Evolutionary conservation across 2,797 vertebrate species (phyloP).

Genomic region (Ceyx erithaca): DNA sequence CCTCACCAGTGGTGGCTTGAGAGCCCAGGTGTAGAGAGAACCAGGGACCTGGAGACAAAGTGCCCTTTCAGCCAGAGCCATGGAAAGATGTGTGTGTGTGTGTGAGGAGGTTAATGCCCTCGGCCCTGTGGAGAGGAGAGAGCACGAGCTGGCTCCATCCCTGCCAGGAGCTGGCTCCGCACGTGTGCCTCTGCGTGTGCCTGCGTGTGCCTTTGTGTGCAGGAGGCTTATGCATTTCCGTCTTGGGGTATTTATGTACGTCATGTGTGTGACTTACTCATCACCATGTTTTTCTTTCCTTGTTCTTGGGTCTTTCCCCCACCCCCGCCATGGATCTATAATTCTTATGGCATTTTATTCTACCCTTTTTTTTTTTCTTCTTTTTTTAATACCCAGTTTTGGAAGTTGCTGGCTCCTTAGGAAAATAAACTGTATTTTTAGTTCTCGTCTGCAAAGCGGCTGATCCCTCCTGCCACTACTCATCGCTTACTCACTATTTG

Average conservation of each 20-base stretch:
- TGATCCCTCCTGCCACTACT: constrained; percentile 45
- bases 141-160: neutral
- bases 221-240: constrained; percentile 70
- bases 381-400: constrained; percentile 37
- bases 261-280: constrained; percentile 73
- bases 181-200: constrained; percentile 22
- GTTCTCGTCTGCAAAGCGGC: constrained; percentile 56
- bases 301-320: constrained; percentile 66
- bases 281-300: constrained; percentile 50
- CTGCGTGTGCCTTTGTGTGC: constrained; percentile 45
- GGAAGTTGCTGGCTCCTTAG: constrained; percentile 58
- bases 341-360: constrained; percentile 40
- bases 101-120: constrained; percentile 56
- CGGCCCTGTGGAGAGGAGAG: neutral
- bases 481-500: constrained; percentile 39
- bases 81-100: constrained; percentile 52
- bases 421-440: constrained; percentile 74
- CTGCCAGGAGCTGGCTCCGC: neutral
- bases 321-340: constrained; percentile 21
- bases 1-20: constrained; percentile 13
- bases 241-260: constrained; percentile 64
- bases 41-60: constrained; percentile 70
- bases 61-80: constrained; percentile 69
- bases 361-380: neutral
- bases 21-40: constrained; percentile 51